These are phyloP conservation scores for Nylanderia fulva DNA, from an alignment of 1,140 invertebrate species.

Conservation along the genomic window DNA sequence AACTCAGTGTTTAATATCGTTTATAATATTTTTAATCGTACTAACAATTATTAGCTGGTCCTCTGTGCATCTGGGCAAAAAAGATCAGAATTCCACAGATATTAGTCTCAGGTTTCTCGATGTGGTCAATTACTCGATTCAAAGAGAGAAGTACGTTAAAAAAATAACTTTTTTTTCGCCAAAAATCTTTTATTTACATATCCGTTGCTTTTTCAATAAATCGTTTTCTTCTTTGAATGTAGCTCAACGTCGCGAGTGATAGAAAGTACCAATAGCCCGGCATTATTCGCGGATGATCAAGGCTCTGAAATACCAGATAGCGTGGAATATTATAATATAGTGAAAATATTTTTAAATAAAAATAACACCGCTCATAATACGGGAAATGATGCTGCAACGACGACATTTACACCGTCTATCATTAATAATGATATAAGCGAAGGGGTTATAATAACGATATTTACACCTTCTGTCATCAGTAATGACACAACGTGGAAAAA, in stretches of 20 bases:
- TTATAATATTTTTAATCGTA: conserved; percentile 39
- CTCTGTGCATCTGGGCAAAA: conserved; percentile 53
- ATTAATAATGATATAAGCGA: neutral
- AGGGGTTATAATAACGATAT: too few species aligned
- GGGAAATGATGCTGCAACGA: neutral
- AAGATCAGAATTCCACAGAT: conserved; percentile 80
- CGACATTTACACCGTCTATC: neutral
- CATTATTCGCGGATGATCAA: neutral
- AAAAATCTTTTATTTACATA: neutral
- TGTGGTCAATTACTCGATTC: neutral
- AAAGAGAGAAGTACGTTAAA: neutral
- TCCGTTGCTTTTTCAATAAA: neutral
- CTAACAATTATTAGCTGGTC: conserved; percentile 32
- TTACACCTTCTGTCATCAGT: too few species aligned
- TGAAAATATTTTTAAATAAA: neutral
- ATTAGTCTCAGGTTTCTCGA: neutral
- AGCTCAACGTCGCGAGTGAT: neutral
- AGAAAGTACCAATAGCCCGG: neutral
- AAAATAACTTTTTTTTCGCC: neutral
- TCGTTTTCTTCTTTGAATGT: neutral
- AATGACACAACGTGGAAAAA: too few species aligned
- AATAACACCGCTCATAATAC: neutral
- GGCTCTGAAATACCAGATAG: neutral
- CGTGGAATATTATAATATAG: conserved; percentile 11
- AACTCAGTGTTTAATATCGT: conserved; percentile 56